Base-by-base conservation (phyloP, 2,888 invertebrate species). In the Thyatira batis region DNA sequence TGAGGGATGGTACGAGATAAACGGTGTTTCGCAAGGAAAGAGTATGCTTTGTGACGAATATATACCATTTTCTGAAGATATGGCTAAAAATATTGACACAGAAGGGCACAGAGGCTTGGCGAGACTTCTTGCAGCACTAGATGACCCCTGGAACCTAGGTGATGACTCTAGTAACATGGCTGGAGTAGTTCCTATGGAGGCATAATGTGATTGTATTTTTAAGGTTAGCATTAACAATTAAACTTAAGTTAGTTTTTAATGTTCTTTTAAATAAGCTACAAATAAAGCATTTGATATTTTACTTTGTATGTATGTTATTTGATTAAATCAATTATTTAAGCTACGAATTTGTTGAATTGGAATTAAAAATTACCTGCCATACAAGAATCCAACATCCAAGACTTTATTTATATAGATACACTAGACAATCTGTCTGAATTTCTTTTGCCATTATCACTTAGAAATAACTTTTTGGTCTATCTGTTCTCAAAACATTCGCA, bases 121-220 rank as follows among this genome's bases (percentile, higher is more conserved):
- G 1, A 82, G 80, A 58, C 68, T 92, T 23, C 64, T 92, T 45
- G 75, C 77, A 27, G 91, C 90, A 1, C 67, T 92, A 0, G 92
- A 92, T 58, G 90, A 92, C 51, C 92, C 92, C 0, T 92, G 92
- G 92, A 89, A 92, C 59, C 80, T 92, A 21, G 92, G 92, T 49
- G 88, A 87, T 17, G 80, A 81, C 30, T 62, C 71, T 3, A 71
- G 67, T 58, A 69, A 55, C 2, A 69, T 86, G 63, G 69, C 75
- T 58, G 87, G 85, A 61, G 77, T 87, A 11, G 72, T 67, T 45
- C 82, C 84, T 0, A 90, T 92, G 88, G 84, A 86, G 55, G 39
- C 39, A 17, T 84, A 65, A 73, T 61, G 51, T 49, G 58, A 48
- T 45, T 56, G 28, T 54, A 46, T 46, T 43, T 54, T 45, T 13